These are phyloP conservation scores for Heterohyrax brucei DNA, from an alignment of 2,797 vertebrate genomes.

Conservation along the genomic window DNA sequence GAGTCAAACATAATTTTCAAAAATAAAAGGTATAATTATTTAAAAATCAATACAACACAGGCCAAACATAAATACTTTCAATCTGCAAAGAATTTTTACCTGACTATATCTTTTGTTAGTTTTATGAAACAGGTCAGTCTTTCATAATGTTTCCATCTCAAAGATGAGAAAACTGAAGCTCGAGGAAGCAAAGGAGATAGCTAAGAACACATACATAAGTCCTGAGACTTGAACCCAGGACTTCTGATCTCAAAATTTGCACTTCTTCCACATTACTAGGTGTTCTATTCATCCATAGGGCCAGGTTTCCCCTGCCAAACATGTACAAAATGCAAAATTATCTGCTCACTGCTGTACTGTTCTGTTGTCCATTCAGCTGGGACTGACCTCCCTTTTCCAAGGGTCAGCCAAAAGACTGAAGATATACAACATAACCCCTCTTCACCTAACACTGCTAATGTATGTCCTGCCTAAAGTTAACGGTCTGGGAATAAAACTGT, in stretches of 20 bases:
- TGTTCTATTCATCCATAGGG: not conserved
- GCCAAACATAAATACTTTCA: not conserved
- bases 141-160: not conserved
- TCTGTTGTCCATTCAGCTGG: not conserved
- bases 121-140: not conserved
- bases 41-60: not conserved
- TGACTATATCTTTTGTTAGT: too few species aligned
- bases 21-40: not conserved
- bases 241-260: not conserved
- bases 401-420: not conserved
- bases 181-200: not conserved
- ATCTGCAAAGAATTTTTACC: not conserved
- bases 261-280: not conserved
- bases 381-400: not conserved
- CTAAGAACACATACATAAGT: not conserved
- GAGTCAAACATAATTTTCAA: not conserved
- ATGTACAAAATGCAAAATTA: not conserved
- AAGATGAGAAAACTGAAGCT: constrained; percentile 39
- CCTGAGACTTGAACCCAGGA: not conserved
- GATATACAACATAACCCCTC: not conserved
- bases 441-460: too few species aligned
- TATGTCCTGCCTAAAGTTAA: not conserved
- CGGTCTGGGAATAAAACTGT: not conserved
- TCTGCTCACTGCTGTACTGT: not conserved
- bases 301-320: not conserved